Base-by-base conservation (phyloP, 2,888 invertebrate genomes). In the Lydus trimaculatus region DNA sequence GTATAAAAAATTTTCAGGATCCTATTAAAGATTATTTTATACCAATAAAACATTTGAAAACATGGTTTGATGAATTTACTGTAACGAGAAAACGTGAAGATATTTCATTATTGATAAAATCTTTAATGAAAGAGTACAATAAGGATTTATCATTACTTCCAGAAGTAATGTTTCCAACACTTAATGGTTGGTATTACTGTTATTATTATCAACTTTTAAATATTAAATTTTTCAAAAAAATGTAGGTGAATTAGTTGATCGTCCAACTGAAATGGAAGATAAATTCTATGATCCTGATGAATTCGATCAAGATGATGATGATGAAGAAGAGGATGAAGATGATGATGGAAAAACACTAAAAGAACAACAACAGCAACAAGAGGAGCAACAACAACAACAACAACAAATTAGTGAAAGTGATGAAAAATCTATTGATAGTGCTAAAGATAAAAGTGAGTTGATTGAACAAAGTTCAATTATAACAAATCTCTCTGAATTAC, bases 81-180 rank as follows among this genome's bases (percentile, higher is more conserved):
- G 95, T 97, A 0, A 93, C 92, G 2, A 89, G 91, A 66, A 98
- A 98, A 86, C 88, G 98, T 66, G 94, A 94, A 84, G 94, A 96
- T 75, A 92, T 98, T 74, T 93, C 94, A 36, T 89, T 90, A 72
- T 86, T 97, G 70, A 89, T 98, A 63, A 91, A 92, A 79, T 84
- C 86, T 48, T 85, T 97, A 25, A 94, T 95, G 90, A 87, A 90
- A 73, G 89, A 91, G 81, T 91, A 90, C 72, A 92, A 92, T 80
- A 89, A 90, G 70, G 90, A 92, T 75, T 88, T 89, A 69, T 87
- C 90, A 75, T 84, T 89, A 62, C 84, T 94, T 75, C 93, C 95
- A 9, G 90, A 90, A 69, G 91, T 94, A 71, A 86, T 89, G 80
- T 92, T 94, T 84, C 94, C 94, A 13, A 94, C 94, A 0, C 84